These are phyloP conservation scores for Styela plicata DNA, from an alignment of 23 tunicate species.

Conservation along the genomic window DNA sequence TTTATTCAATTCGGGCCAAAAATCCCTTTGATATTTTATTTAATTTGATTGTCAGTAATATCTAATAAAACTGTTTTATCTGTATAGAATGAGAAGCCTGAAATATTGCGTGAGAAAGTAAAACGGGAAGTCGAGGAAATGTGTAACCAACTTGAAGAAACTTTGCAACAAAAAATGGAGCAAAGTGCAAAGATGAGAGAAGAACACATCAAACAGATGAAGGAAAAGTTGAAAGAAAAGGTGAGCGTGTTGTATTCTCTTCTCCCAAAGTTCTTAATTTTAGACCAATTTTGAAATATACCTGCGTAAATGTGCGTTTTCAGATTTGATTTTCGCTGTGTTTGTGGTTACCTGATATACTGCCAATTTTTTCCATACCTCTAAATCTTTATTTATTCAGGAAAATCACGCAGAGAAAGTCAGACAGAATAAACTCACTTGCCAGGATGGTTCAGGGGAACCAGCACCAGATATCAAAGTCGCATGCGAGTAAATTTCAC, in stretches of 20 bases:
- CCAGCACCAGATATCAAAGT: not conserved
- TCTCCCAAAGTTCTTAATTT: not conserved
- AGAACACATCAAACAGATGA: constrained; percentile 51
- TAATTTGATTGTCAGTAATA: too few species aligned
- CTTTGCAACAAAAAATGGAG: constrained; percentile 55
- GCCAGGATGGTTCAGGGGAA: constrained; percentile 20
- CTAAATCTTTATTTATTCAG: too few species aligned
- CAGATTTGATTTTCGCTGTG: too few species aligned
- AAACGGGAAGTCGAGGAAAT: constrained; percentile 59
- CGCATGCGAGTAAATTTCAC: not conserved
- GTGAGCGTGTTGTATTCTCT: not conserved
- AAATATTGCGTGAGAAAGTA: constrained; percentile 60
- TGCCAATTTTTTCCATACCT: too few species aligned
- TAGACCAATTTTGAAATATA: not conserved
- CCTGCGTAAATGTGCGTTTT: too few species aligned
- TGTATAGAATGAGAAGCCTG: constrained; percentile 74
- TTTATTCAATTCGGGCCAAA: too few species aligned
- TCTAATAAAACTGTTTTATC: too few species aligned
- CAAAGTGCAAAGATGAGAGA: constrained; percentile 59
- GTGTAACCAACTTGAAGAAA: constrained; percentile 53
- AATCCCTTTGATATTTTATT: too few species aligned
- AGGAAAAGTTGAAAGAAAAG: constrained; percentile 55
- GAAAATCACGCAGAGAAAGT: constrained; percentile 85
- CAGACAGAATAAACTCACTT: constrained; percentile 47
- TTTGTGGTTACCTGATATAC: too few species aligned